Evolutionary conservation across 2,888 invertebrate genomes (phyloP).

Genomic region (Eulithis prunata): DNA sequence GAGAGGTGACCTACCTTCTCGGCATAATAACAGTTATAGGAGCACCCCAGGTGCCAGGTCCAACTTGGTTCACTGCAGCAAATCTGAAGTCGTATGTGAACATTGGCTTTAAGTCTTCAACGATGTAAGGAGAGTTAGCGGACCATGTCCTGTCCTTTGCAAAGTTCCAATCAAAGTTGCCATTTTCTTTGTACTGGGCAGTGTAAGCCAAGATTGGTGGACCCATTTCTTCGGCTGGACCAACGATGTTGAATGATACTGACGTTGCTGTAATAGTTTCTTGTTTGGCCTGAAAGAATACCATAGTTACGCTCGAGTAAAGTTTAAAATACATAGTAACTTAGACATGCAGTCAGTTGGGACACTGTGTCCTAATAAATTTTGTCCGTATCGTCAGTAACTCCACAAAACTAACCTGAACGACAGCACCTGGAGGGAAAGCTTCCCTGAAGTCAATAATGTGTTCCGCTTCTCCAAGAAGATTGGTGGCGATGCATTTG

Average conservation of each 20-base stretch:
- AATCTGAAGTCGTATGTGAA: slow-evolving; percentile 92
- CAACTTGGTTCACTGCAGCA: slow-evolving; percentile 93
- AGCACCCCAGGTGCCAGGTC: slow-evolving; percentile 89
- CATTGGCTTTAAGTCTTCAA: slow-evolving; percentile 91
- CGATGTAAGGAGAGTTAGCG: slow-evolving; percentile 90
- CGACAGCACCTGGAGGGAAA: slow-evolving; percentile 86
- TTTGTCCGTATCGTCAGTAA: too few species aligned
- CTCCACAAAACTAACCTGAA: slow-evolving; percentile 69
- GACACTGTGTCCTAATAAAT: too few species aligned
- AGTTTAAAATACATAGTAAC: not conserved
- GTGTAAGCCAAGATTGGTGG: slow-evolving; percentile 89
- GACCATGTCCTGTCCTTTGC: slow-evolving; percentile 91
- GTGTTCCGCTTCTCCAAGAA: slow-evolving; percentile 87
- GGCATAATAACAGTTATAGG: slow-evolving; percentile 88
- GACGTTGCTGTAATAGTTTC: slow-evolving; percentile 92
- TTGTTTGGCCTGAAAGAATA: slow-evolving; percentile 83
- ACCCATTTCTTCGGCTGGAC: slow-evolving; percentile 90
- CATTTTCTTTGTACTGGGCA: slow-evolving; percentile 90
- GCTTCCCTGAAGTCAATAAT: slow-evolving; percentile 90
- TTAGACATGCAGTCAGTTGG: not conserved
- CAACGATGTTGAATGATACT: slow-evolving; percentile 90
- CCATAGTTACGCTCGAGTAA: not conserved
- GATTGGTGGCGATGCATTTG: slow-evolving; percentile 92
- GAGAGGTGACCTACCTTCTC: slow-evolving; percentile 71
- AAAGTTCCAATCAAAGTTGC: slow-evolving; percentile 87